Evolutionary conservation across 2,113 vertebrate genomes (phyloP), one percentile per base, ranked within the genome.

Genomic region (Lampris incognitus): DNA sequence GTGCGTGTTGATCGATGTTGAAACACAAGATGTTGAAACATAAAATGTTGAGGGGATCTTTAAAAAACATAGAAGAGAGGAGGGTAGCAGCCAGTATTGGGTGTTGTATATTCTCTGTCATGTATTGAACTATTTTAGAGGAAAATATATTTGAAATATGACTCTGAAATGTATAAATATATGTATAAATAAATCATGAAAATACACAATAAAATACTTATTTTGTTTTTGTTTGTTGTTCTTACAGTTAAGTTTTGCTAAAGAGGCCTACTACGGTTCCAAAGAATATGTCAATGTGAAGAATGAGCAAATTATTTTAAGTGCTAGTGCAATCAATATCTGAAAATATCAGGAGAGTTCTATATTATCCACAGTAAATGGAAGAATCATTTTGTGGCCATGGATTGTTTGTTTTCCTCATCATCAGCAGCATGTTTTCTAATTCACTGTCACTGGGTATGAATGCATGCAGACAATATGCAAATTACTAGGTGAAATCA

Each of bases 121-220:
- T 90, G 92, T 92, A 92, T 81, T 88, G 66, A 92, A 92, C 74
- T 92, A 93, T 92, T 92, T 92, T 92, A 91, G 86, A 92, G 78
- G 85, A 87, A 91, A 88, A 86, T 92, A 92, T 91, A 92, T 94
- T 93, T 94, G 89, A 93, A 88, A 91, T 89, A 89, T 92, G 90
- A 92, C 76, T 83, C 86, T 87, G 86, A 90, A 88, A 86, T 87
- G 88, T 88, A 92, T 81, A 87, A 94, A 94, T 94, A 94, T 92
- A 93, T 73, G 24, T 24, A 24, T 24, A 24, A 24, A 24, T 24
- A 24, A 87, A 82, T 57, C 60, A 85, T 89, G 74, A 91, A 92
- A 91, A 54, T 72, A 64, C 10, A 74, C 58, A 67, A 44, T 4
- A 65, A 48, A 3, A 55, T 60, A 56, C 68, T 48, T 24, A 24